These are phyloP conservation scores for Apomyelois bistriatella DNA, from an alignment of 2,888 invertebrate species.

Conservation along the genomic window DNA sequence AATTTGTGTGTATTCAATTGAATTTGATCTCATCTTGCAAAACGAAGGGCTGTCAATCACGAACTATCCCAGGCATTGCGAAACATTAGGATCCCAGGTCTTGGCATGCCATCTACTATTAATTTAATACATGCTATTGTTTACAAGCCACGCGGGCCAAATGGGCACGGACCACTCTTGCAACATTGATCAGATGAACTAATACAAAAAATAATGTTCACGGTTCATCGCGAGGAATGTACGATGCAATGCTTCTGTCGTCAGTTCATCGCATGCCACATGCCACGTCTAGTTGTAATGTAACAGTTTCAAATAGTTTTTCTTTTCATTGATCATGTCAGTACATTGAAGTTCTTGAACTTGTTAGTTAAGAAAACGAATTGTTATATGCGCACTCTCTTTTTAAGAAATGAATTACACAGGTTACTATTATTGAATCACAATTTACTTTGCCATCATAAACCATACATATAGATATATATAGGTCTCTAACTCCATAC, in stretches of 20 bases:
- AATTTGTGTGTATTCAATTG: not conserved
- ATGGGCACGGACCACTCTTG: conserved; percentile 27
- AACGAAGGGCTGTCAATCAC: conserved; percentile 14
- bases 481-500: too few relatives aligned
- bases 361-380: not conserved
- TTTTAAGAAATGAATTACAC: too few relatives aligned
- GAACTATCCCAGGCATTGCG: conserved; percentile 19
- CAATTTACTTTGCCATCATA: too few relatives aligned
- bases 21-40: conserved; percentile 12
- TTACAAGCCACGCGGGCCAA: conserved; percentile 29
- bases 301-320: not conserved
- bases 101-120: conserved; percentile 32
- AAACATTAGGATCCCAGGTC: conserved; percentile 18
- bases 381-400: too few relatives aligned
- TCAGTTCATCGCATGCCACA: not conserved
- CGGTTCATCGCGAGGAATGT: not conserved
- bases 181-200: conserved; percentile 29
- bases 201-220: conserved; percentile 12
- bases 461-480: too few relatives aligned
- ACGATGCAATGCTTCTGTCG: not conserved
- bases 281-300: not conserved
- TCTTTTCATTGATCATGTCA: not conserved
- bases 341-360: not conserved
- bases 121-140: conserved; percentile 35
- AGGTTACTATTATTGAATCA: too few relatives aligned